Evolutionary conservation across 2,888 invertebrate genomes (phyloP), one percentile per base, ranked within the genome.

Genomic region (Hemaris fuciformis): DNA sequence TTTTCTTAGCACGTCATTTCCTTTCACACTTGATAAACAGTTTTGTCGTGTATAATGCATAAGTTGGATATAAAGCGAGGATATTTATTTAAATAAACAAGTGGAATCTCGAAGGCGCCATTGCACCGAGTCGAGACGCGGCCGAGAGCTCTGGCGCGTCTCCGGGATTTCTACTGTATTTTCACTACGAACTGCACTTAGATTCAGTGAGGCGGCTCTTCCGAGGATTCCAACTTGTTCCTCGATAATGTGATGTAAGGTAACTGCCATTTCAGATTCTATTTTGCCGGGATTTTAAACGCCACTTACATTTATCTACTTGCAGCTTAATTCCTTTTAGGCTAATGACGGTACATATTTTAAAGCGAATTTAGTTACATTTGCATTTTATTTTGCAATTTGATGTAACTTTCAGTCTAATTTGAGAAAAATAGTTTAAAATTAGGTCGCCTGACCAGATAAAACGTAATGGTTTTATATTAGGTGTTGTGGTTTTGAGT

Each of bases 21-120:
- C 10, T n/a, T n/a, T n/a, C n/a, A n/a, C n/a, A n/a, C n/a, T n/a
- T 38, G 13, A 38, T 38, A 38, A 38, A n/a, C n/a, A 13, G n/a
- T 38, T 38, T 38, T n/a, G 38, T 38, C 13, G 13, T 38, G 38
- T 10, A 38, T 38, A 13, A n/a, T 38, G 38, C 38, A n/a, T n/a
- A 38, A 38, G 38, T n/a, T n/a, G 3, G 13, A 38, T 38, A 38
- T 38, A 53, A 20, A 53, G 53, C 27, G 15, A 18, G 27, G 53
- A 18, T 27, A 53, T 53, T 53, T 27, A 53, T 53, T 53, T 53
- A 53, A 53, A 53, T 31, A 46, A 46, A 31, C 53, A 53, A 53
- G 18, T 27, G 53, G 31, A 27, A 27, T 53, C 18, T 53, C 27
- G 31, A 27, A 27, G 31, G 18, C 31, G 18, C 3, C 27, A 18